Evolutionary conservation across 2,888 invertebrate species (phyloP).

Genomic region (Rambutsinella grinnellia): DNA sequence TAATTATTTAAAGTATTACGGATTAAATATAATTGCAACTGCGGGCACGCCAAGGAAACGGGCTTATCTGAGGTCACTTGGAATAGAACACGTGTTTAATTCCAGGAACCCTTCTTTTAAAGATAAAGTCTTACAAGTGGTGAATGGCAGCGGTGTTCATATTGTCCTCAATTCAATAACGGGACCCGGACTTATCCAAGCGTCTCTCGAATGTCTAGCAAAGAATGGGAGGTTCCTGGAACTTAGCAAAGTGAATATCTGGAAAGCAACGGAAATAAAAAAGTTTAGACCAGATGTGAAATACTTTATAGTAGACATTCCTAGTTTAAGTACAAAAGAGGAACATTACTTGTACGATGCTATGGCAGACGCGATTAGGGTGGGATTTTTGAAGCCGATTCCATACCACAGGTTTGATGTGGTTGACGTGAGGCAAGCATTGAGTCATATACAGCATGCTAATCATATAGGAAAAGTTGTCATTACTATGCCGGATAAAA

Average conservation of each 20-base stretch:
- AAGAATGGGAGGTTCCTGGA: slow-evolving; percentile 27
- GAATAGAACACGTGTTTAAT: slow-evolving; percentile 28
- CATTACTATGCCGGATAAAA: slow-evolving; percentile 7
- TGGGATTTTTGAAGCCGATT: background rate
- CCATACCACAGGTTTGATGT: slow-evolving; percentile 17
- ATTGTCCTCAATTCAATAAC: slow-evolving; percentile 38
- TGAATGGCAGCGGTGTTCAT: slow-evolving; percentile 11
- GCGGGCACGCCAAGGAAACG: slow-evolving; percentile 43
- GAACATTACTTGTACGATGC: background rate
- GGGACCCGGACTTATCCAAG: slow-evolving; percentile 29
- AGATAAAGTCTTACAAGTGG: slow-evolving; percentile 2
- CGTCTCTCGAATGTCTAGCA: background rate
- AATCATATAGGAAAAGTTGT: slow-evolving; percentile 42
- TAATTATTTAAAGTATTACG: slow-evolving; percentile 22
- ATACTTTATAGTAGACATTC: slow-evolving; percentile 26
- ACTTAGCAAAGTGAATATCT: slow-evolving; percentile 33
- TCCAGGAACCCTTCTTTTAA: slow-evolving; percentile 11
- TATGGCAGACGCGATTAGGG: background rate
- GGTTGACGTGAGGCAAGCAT: background rate
- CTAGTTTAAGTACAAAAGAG: background rate
- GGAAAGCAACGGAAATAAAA: slow-evolving; percentile 17
- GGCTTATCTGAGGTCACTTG: slow-evolving; percentile 16
- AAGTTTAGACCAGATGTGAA: slow-evolving; percentile 11
- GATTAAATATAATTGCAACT: slow-evolving; percentile 29
- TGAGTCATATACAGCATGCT: slow-evolving; percentile 9